Base-by-base conservation (phyloP, 2,888 invertebrate genomes). In the Stratiomys singularior region DNA sequence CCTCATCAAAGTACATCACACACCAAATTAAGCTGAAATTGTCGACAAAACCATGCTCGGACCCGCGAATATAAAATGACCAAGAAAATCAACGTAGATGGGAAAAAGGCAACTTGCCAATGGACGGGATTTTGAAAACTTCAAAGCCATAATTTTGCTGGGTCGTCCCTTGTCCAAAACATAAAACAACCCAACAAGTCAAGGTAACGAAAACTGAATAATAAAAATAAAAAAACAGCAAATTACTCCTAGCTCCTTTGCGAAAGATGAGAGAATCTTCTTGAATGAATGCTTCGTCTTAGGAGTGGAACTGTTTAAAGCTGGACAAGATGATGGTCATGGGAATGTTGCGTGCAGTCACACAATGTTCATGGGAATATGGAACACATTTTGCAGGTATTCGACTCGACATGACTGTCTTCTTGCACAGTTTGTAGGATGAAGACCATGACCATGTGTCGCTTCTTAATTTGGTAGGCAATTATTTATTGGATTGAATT, bases 401-500 rank as follows among this genome's bases (percentile, higher is more conserved):
- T n/a, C n/a, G n/a, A n/a, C n/a, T n/a, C n/a, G n/a, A n/a, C n/a
- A n/a, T n/a, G n/a, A n/a, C 3, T 37, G 37, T 37, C 37, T 37
- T 37, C 37, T n/a, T n/a, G n/a, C n/a, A n/a, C n/a, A n/a, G n/a
- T n/a, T n/a, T 37, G 37, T 37, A 37, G 23, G 7, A 1, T n/a
- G 18, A 60, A 13, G 60, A 11, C 18, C 25, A 23, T 60, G 11
- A 18, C 25, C 13, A 7, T 21, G 27, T 25, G 27, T 18, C 18
- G 18, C 11, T 46, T 18, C 44, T 23, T 11, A 30, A 27, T 71
- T 71, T 47, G n/a, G 27, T 25, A 46, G 13, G 71, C 21, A 27
- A 25, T 47, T 47, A 15, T 64, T 30, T 15, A 64, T 64, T 27
- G 47, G 25, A 47, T 5, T 52, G 28, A 71, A 71, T 71, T 71